Percentiles rank a stretch among this genome's conserved stretches.
These are phyloP conservation scores for Gavialis gangeticus DNA, from an alignment of 2,113 vertebrate species.

Conservation along the genomic window DNA sequence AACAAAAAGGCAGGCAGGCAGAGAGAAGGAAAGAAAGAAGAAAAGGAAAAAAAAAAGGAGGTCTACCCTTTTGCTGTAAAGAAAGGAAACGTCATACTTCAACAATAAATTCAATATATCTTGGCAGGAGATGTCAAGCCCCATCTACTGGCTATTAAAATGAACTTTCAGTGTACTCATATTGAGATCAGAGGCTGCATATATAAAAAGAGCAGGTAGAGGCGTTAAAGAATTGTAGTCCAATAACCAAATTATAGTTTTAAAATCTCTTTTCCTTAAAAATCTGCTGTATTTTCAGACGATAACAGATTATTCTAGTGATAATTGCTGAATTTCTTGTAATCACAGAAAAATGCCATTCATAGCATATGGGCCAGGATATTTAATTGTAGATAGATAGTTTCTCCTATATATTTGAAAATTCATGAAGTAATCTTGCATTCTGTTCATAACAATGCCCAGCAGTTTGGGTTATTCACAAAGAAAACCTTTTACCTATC, in stretches of 20 bases:
- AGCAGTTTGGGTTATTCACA: background rate
- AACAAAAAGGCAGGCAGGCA: background rate
- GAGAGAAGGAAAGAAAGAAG: background rate
- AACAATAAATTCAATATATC: background rate
- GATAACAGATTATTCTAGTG: background rate
- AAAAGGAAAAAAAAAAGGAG: background rate
- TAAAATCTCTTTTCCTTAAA: background rate
- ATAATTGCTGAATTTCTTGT: background rate
- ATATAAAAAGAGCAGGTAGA: background rate
- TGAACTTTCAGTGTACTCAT: background rate
- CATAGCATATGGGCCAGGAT: background rate
- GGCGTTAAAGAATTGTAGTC: background rate
- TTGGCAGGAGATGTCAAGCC: slow-evolving; percentile 26
- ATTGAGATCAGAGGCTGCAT: background rate
- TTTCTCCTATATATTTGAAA: background rate
- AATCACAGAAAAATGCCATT: background rate
- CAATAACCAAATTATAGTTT: background rate
- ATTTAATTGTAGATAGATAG: background rate
- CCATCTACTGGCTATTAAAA: slow-evolving; percentile 56
- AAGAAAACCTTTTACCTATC: background rate
- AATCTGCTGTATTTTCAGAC: background rate
- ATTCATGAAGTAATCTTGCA: background rate
- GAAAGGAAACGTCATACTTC: background rate
- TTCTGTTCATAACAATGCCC: background rate
- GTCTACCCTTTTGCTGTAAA: background rate